Conservation (phyloP, 1,140 invertebrate genomes). For the Euura saliciscinereae region DNA sequence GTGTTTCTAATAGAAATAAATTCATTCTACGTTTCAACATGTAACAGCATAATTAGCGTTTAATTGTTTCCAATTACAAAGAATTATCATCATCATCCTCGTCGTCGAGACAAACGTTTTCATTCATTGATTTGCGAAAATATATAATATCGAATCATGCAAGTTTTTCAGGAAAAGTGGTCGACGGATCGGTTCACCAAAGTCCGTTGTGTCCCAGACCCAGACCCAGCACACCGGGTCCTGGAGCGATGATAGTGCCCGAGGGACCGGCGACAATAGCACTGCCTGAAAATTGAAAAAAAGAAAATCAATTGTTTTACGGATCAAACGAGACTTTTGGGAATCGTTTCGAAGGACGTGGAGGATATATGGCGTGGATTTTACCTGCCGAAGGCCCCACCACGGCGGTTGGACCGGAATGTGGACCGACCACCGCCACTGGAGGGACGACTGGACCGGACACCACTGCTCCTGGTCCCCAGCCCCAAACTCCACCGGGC, state of each 20-base stretch:
- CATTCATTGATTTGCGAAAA: too few relatives aligned
- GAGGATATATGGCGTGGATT: too few relatives aligned
- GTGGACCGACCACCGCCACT: slow-evolving; percentile 17
- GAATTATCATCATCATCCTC: too few relatives aligned
- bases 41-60: too few relatives aligned
- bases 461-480: not conserved
- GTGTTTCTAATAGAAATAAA: too few relatives aligned
- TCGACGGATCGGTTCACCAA: not conserved
- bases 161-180: too few relatives aligned
- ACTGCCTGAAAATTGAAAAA: slow-evolving; percentile 17
- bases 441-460: slow-evolving; percentile 5
- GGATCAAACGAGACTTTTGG: not conserved
- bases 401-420: slow-evolving; percentile 17
- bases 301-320: not conserved
- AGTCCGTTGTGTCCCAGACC: slow-evolving; percentile 15
- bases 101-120: too few relatives aligned
- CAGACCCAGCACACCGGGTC: slow-evolving; percentile 15
- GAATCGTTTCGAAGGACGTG: too few relatives aligned
- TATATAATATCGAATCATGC: too few relatives aligned
- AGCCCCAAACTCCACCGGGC: slow-evolving; percentile 15
- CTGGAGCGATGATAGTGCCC: slow-evolving; percentile 21
- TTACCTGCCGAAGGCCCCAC: slow-evolving; percentile 14
- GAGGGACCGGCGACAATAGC: slow-evolving; percentile 30
- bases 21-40: too few relatives aligned
- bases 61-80: too few relatives aligned